A percentile compares a stretch with the other conserved stretches of the same genome.
These are phyloP conservation scores for Agapostemon virescens DNA, from an alignment of 2,888 invertebrate genomes.

Conservation along the genomic window DNA sequence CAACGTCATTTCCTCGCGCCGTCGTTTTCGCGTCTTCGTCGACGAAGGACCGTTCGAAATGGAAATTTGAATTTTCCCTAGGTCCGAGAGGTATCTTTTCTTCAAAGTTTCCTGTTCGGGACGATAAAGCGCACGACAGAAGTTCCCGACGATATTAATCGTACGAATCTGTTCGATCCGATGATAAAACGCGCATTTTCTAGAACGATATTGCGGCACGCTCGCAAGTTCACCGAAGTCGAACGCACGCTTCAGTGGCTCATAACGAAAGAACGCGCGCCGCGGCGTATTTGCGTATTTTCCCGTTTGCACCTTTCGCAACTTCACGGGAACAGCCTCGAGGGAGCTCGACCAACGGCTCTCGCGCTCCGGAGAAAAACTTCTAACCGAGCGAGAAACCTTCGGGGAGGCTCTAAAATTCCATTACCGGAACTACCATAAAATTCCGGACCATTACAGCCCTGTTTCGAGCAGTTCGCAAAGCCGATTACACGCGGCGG, in stretches of 20 bases:
- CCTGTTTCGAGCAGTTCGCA: neutral
- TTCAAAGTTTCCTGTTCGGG: neutral
- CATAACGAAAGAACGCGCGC: slow-evolving; percentile 25
- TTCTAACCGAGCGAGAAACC: neutral
- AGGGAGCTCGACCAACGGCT: neutral
- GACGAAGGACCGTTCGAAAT: neutral
- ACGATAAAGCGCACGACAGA: neutral
- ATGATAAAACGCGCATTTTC: neutral
- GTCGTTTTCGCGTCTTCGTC: neutral
- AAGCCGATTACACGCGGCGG: neutral
- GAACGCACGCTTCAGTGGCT: slow-evolving; percentile 56
- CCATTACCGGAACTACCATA: slow-evolving; percentile 4
- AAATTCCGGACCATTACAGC: neutral
- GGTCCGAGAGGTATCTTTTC: neutral
- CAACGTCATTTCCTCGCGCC: neutral
- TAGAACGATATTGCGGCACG: slow-evolving; percentile 9
- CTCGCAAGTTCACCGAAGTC: slow-evolving; percentile 51
- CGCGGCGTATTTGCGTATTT: slow-evolving; percentile 24
- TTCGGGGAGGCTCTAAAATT: slow-evolving; percentile 6
- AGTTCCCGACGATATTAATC: neutral
- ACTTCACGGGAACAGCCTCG: slow-evolving; percentile 10
- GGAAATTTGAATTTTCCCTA: neutral
- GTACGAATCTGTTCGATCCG: neutral
- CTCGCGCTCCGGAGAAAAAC: neutral
- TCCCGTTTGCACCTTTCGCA: slow-evolving; percentile 10